Conservation (phyloP, 2,888 invertebrate species). For the Cantharis rufa region DNA sequence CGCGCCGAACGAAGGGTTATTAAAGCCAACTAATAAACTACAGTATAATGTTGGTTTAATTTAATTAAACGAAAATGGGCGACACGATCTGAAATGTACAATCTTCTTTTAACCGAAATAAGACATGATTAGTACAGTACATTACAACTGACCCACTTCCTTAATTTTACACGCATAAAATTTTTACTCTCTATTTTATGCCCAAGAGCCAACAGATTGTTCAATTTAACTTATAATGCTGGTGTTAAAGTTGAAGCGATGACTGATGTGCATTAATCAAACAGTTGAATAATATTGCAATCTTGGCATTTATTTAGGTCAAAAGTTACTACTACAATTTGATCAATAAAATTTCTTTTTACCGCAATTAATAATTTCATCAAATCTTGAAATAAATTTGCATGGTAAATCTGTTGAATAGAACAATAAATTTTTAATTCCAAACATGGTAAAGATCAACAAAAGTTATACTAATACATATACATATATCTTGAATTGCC, state of each 20-base stretch:
- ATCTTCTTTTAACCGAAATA: not conserved
- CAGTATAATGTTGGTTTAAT: too few relatives aligned
- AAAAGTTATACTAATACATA: too few relatives aligned
- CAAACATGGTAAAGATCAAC: too few relatives aligned
- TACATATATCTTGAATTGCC: too few relatives aligned
- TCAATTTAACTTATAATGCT: not conserved
- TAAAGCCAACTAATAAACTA: not conserved
- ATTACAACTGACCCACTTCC: not conserved
- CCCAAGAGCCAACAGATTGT: not conserved
- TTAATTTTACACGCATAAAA: not conserved
- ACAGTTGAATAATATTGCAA: not conserved
- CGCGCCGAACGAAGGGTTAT: too few relatives aligned
- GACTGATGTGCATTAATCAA: not conserved
- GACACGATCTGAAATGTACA: constrained; percentile 11
- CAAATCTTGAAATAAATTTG: too few relatives aligned
- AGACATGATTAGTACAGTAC: not conserved
- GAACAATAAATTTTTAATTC: too few relatives aligned
- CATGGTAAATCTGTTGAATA: too few relatives aligned
- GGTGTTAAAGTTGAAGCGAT: not conserved
- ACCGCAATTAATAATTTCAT: not conserved
- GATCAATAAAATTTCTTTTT: not conserved
- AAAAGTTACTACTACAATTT: not conserved
- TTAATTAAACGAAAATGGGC: constrained; percentile 13
- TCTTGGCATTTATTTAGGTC: not conserved
- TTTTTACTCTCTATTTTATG: not conserved